Base-by-base conservation (phyloP, 2,797 vertebrate genomes). In the Lophotriccus pileatus region DNA sequence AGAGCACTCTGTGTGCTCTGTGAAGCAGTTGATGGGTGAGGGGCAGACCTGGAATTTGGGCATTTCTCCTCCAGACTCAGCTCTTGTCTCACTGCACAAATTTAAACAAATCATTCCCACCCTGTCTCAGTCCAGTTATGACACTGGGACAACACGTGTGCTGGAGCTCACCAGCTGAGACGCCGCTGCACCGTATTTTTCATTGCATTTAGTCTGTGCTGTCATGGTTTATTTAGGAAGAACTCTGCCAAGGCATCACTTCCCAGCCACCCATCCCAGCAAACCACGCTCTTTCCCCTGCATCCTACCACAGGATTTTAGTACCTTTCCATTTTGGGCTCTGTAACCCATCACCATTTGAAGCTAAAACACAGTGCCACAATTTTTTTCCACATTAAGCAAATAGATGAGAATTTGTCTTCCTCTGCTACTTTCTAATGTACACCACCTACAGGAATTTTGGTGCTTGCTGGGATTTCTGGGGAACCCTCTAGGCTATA, bases 181-280 rank as follows among this genome's bases (percentile, higher is more conserved):
- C 0, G 0, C n/a, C 0, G 0, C 4, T 0, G 14, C 13, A 20
- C 59, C 64, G 91, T 6, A 64, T 64, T 87, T 91, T 53, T 73
- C 74, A 72, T 1, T 58, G 53, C 24, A 19, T 91, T 94, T 82
- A 76, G 36, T 69, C 75, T 80, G 18, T 3, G 15, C 18, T 78
- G 60, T 78, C 62, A 28, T 0, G 1, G 64, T 50, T 76, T 75
- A 43, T 80, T 67, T 53, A 82, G 56, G 16, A 59, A 79, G 53
- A 89, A 20, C 25, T 23, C 53, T 28, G 27, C 34, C 43, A 46
- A 62, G 12, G 25, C 64, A 55, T 24, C 32, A 3, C 46, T 70
- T 60, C 34, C 27, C 41, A 77, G 69, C 41, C 47, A 72, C 30
- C 14, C 64, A 34, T 46, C 30, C 55, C 63, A 92, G 75, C 66